These are phyloP conservation scores for Zenarchopterus dispar DNA, from an alignment of 2,797 vertebrate genomes.

Conservation along the genomic window DNA sequence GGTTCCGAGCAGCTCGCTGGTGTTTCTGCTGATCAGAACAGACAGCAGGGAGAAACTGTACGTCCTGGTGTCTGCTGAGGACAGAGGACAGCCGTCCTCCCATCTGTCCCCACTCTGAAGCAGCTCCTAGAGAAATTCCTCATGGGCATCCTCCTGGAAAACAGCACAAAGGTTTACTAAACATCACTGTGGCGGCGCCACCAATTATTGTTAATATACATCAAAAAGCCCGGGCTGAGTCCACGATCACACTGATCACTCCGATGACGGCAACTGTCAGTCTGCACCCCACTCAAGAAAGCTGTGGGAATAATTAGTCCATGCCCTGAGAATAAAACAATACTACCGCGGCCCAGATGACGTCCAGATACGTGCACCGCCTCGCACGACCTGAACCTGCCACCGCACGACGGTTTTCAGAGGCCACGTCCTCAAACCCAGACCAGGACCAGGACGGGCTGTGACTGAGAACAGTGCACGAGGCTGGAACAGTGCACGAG, in stretches of 20 bases:
- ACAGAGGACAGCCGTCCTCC: conserved; percentile 86
- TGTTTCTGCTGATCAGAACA: conserved; percentile 69
- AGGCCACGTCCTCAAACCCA: conserved; percentile 1
- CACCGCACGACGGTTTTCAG: conserved; percentile 54
- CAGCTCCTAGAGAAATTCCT: conserved; percentile 91
- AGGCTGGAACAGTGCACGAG: not conserved
- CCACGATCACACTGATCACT: conserved; percentile 84
- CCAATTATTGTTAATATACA: conserved; percentile 89
- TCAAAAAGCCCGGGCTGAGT: conserved; percentile 70
- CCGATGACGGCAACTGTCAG: conserved; percentile 87
- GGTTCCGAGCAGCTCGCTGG: too few species aligned
- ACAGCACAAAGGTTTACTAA: conserved; percentile 85
- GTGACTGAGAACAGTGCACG: conserved; percentile 52
- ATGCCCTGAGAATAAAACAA: conserved; percentile 79
- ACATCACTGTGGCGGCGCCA: conserved; percentile 82
- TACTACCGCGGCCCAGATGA: conserved; percentile 78
- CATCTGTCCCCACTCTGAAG: conserved; percentile 87
- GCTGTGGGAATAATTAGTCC: conserved; percentile 86
- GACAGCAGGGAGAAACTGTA: conserved; percentile 71
- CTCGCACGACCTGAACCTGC: conserved; percentile 77
- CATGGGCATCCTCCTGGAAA: conserved; percentile 92
- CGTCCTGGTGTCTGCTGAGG: conserved; percentile 75
- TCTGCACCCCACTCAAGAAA: conserved; percentile 74
- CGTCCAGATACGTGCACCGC: conserved; percentile 77
- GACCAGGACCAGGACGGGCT: conserved; percentile 42